Percentiles rank a stretch among this genome's conserved stretches.
Conservation (phyloP, 2,113 vertebrate genomes). For the Nerophis ophidion region DNA sequence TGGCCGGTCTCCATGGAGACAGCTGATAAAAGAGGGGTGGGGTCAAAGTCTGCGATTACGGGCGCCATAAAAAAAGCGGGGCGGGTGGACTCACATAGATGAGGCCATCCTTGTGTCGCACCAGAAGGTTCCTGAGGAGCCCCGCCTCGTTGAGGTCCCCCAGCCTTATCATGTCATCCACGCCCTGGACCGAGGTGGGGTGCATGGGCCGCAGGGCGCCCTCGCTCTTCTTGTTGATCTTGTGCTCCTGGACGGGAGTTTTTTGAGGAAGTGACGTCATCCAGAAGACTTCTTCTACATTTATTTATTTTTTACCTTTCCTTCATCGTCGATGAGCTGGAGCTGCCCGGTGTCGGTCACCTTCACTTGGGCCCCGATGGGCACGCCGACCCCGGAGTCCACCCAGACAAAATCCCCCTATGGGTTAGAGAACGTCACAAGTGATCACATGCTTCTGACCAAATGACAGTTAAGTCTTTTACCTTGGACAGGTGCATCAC, state of each 20-base stretch:
- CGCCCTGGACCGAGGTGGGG: slow-evolving; percentile 80
- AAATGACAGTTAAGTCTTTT: slow-evolving; percentile 11
- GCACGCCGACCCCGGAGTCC: slow-evolving; percentile 67
- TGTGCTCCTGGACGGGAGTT: slow-evolving; percentile 76
- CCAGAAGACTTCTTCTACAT: background rate
- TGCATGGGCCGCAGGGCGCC: slow-evolving; percentile 80
- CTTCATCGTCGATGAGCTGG: slow-evolving; percentile 87
- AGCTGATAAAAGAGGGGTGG: slow-evolving; percentile 45
- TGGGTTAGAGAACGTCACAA: background rate
- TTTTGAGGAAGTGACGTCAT: background rate
- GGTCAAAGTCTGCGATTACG: slow-evolving; percentile 67
- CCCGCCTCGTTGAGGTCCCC: slow-evolving; percentile 92
- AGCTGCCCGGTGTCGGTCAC: slow-evolving; percentile 77
- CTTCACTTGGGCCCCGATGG: slow-evolving; percentile 83
- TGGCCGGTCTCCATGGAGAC: slow-evolving; percentile 56
- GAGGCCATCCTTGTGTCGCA: slow-evolving; percentile 84
- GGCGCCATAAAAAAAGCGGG: slow-evolving; percentile 54
- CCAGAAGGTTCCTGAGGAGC: slow-evolving; percentile 89
- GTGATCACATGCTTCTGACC: background rate
- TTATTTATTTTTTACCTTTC: slow-evolving; percentile 75
- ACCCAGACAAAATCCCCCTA: slow-evolving; percentile 96
- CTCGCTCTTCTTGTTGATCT: slow-evolving; percentile 72
- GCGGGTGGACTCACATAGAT: slow-evolving; percentile 83
- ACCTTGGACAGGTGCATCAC: slow-evolving; percentile 73
- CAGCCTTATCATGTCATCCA: slow-evolving; percentile 93